phyloP scores from a whole-genome alignment of 2,888 invertebrate genomes.

The Drosophila acutilabella region DNA sequence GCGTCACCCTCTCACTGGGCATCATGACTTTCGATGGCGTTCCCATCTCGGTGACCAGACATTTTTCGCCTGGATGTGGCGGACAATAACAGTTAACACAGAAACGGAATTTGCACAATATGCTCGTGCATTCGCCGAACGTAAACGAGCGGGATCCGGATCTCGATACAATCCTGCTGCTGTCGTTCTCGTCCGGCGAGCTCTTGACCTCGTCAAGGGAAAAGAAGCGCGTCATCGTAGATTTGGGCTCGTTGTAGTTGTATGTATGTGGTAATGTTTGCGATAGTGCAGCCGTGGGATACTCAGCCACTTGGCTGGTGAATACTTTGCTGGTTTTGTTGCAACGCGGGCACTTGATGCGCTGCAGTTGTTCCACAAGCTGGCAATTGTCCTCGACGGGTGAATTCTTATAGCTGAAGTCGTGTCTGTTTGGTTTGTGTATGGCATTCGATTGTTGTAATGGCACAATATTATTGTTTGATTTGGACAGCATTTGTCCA shows the following conservation, averaged over 20 bases:
- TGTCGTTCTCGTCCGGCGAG: slow-evolving; percentile 11
- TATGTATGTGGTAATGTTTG: slow-evolving; percentile 58
- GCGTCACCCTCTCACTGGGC: slow-evolving; percentile 58
- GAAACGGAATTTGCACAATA: slow-evolving; percentile 72
- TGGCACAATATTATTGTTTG: slow-evolving; percentile 61
- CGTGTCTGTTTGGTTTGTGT: slow-evolving; percentile 45
- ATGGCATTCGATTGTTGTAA: slow-evolving; percentile 68
- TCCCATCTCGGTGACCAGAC: slow-evolving; percentile 70
- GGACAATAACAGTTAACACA: slow-evolving; percentile 73
- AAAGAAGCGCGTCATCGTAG: slow-evolving; percentile 49
- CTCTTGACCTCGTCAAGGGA: slow-evolving; percentile 63
- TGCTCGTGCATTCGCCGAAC: slow-evolving; percentile 70
- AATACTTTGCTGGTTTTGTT: slow-evolving; percentile 68
- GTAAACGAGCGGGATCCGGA: slow-evolving; percentile 17
- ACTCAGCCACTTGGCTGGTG: slow-evolving; percentile 14
- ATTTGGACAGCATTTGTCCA: slow-evolving; percentile 27
- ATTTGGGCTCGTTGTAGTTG: slow-evolving; percentile 2
- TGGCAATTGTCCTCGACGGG: slow-evolving; percentile 41
- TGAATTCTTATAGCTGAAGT: slow-evolving; percentile 10
- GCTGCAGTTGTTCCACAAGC: slow-evolving; percentile 62
- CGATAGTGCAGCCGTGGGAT: slow-evolving; percentile 34
- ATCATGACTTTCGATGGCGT: slow-evolving; percentile 79
- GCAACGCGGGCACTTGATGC: slow-evolving; percentile 72
- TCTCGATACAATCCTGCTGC: background rate
- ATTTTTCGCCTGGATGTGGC: slow-evolving; percentile 77